Conservation (phyloP, 1,140 invertebrate species). For the Calliopsis andreniformis region DNA sequence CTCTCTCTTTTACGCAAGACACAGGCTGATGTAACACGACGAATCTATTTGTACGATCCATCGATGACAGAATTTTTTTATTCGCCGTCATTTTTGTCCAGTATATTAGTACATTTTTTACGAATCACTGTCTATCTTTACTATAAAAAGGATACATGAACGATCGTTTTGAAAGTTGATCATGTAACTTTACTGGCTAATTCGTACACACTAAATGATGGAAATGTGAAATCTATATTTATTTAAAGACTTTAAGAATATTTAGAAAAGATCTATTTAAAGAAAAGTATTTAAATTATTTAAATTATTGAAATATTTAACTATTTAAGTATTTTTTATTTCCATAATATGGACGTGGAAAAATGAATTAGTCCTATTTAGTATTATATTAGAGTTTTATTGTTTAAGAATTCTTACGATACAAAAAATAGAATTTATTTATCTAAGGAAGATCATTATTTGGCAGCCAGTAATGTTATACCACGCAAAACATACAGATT, state of each 20-base stretch:
- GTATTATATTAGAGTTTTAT: neutral
- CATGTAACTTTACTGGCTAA: constrained; percentile 42
- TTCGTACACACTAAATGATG: neutral
- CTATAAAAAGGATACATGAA: constrained; percentile 18
- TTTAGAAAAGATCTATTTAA: neutral
- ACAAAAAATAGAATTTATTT: neutral
- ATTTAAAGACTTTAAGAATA: neutral
- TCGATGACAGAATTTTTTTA: constrained; percentile 32
- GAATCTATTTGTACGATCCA: constrained; percentile 22
- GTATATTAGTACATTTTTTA: constrained; percentile 49
- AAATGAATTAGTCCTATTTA: neutral
- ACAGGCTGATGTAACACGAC: constrained; percentile 15
- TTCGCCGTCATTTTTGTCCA: constrained; percentile 40
- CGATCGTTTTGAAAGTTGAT: constrained; percentile 7
- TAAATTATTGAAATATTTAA: neutral
- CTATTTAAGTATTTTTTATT: neutral
- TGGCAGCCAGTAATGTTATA: constrained; percentile 42
- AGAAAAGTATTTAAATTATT: neutral
- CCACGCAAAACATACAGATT: constrained; percentile 13
- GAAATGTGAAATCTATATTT: neutral
- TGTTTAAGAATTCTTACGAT: neutral
- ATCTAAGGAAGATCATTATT: neutral
- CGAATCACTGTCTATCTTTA: constrained; percentile 33
- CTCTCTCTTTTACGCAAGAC: constrained; percentile 32
- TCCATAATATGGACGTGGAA: neutral